phyloP scores from a whole-genome alignment of 2,888 invertebrate genomes.

The Nebria brevicollis region DNA sequence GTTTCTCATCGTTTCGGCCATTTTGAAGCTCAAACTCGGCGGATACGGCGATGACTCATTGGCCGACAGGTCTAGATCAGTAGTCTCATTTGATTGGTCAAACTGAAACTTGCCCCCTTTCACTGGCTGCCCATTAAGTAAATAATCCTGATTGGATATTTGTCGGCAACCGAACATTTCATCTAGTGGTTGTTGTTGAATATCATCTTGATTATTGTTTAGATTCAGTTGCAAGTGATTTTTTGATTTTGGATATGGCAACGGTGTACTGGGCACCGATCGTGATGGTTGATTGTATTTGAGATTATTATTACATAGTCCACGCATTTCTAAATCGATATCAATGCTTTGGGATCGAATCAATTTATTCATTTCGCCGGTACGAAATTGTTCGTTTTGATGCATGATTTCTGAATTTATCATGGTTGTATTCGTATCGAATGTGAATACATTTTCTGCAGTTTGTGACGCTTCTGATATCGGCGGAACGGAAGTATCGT shows the following conservation, averaged over 20 bases:
- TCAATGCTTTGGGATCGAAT: conserved; percentile 56
- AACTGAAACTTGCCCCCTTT: conserved; percentile 51
- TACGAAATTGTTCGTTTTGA: background rate
- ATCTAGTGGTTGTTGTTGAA: conserved; percentile 16
- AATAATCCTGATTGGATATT: conserved; percentile 57
- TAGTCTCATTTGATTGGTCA: background rate
- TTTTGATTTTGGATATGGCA: conserved; percentile 66
- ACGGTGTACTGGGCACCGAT: conserved; percentile 76
- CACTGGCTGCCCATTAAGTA: conserved; percentile 62
- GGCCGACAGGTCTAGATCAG: background rate
- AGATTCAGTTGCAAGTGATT: conserved; percentile 31
- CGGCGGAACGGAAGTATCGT: conserved; percentile 7
- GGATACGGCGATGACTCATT: conserved; percentile 27
- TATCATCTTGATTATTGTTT: conserved; percentile 35
- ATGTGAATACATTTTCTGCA: conserved; percentile 32
- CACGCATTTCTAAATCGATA: conserved; percentile 47
- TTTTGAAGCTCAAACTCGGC: conserved; percentile 33
- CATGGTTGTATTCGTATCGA: conserved; percentile 30
- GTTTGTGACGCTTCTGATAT: conserved; percentile 15
- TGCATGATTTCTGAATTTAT: conserved; percentile 23
- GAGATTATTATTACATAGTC: conserved; percentile 44
- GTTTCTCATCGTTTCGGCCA: conserved; percentile 31
- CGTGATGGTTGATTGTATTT: conserved; percentile 65
- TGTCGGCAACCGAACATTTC: conserved; percentile 28
- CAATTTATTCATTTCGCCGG: conserved; percentile 58